Conservation (phyloP, 2,888 invertebrate species). For the Mythimna ferrago region DNA sequence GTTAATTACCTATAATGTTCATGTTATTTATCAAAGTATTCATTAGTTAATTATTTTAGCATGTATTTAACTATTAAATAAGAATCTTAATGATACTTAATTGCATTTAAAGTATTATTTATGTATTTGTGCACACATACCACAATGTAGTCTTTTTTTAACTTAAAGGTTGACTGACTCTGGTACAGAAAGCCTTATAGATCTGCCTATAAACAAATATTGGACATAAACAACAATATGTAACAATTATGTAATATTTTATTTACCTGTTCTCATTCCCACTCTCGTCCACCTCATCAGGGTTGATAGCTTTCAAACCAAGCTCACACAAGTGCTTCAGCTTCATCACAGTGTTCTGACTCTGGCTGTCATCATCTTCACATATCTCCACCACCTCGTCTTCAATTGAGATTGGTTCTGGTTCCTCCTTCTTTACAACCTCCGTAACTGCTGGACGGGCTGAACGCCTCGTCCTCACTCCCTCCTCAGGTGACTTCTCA, state of each 20-base stretch:
- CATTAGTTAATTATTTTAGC: no score
- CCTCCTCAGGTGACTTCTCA: constrained; percentile 81
- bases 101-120: no score
- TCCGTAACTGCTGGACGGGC: constrained; percentile 66
- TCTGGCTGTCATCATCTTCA: constrained; percentile 71
- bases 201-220: no score
- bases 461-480: constrained; percentile 81
- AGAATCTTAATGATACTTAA: no score
- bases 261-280: constrained; percentile 62
- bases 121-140: no score
- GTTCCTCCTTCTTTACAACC: constrained; percentile 63
- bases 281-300: constrained; percentile 77
- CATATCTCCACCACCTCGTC: constrained; percentile 67
- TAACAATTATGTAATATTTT: background rate
- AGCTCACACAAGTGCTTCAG: constrained; percentile 90
- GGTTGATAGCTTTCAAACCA: constrained; percentile 85
- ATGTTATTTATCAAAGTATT: no score
- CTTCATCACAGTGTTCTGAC: constrained; percentile 89
- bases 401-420: constrained; percentile 50
- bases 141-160: no score
- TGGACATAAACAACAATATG: background rate
- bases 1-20: no score
- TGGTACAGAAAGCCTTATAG: no score
- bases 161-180: no score
- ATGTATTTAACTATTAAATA: no score